These are phyloP conservation scores for Desmodus rotundus DNA, from an alignment of 2,113 vertebrate species.

Conservation along the genomic window DNA sequence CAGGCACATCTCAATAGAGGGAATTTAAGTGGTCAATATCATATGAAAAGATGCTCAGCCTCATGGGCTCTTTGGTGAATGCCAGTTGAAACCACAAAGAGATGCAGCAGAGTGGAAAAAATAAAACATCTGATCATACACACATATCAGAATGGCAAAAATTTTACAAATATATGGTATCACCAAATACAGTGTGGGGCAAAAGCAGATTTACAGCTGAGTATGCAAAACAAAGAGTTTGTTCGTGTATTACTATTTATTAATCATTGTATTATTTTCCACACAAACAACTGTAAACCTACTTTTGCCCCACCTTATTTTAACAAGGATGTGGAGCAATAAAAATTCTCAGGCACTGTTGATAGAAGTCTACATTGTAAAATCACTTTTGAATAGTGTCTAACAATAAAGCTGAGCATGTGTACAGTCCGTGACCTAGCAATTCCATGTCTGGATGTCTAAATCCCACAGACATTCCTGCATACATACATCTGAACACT, in stretches of 20 bases:
- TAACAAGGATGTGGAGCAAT: not conserved
- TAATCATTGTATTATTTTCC: not conserved
- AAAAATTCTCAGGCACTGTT: not conserved
- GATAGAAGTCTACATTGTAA: not conserved
- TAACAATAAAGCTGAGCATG: not conserved
- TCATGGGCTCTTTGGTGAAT: not conserved
- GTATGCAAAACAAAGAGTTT: not conserved
- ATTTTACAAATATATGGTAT: not conserved
- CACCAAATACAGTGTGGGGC: not conserved
- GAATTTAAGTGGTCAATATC: slow-evolving; percentile 2
- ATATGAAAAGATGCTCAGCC: not conserved
- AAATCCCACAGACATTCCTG: not conserved
- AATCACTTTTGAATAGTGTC: not conserved
- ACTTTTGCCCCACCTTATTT: not conserved
- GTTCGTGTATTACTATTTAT: not conserved
- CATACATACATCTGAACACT: not conserved
- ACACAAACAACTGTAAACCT: not conserved
- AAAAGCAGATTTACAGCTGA: not conserved
- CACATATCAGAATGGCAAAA: not conserved
- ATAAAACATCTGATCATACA: not conserved
- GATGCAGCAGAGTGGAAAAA: not conserved
- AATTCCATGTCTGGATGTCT: not conserved
- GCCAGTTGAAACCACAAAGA: not conserved
- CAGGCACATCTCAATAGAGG: not conserved
- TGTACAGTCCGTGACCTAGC: not conserved